Conservation (phyloP, 2,113 vertebrate species). For the Puffinus mauretanicus region DNA sequence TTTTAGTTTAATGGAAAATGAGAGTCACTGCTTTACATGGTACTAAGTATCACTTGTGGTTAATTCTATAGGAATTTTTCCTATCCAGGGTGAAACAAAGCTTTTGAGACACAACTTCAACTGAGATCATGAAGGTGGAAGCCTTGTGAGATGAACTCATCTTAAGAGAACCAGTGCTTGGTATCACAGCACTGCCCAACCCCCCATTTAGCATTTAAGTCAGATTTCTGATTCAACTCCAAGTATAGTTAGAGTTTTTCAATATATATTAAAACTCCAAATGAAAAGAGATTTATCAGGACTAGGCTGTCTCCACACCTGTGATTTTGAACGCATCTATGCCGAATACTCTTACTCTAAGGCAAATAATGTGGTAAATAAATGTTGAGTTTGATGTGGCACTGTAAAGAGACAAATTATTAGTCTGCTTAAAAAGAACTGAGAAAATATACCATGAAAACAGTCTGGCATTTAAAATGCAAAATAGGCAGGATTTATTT, state of each 20-base stretch:
- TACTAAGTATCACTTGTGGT: neutral
- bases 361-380: neutral
- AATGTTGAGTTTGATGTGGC: neutral
- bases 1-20: neutral
- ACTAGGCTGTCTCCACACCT: neutral
- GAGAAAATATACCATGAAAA: neutral
- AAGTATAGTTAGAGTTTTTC: neutral
- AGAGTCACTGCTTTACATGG: neutral
- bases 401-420: neutral
- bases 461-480: neutral
- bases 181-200: neutral
- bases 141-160: neutral
- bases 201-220: neutral
- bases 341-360: neutral
- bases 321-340: neutral
- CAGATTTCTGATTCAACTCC: neutral
- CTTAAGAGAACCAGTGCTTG: neutral
- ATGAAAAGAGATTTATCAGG: neutral
- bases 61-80: neutral
- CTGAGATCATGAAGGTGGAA: neutral
- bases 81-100: neutral
- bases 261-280: neutral
- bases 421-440: neutral
- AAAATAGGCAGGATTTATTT: neutral
- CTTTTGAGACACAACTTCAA: neutral